Base-by-base conservation (phyloP, 1,140 invertebrate genomes). In the Bombus soroeensis region DNA sequence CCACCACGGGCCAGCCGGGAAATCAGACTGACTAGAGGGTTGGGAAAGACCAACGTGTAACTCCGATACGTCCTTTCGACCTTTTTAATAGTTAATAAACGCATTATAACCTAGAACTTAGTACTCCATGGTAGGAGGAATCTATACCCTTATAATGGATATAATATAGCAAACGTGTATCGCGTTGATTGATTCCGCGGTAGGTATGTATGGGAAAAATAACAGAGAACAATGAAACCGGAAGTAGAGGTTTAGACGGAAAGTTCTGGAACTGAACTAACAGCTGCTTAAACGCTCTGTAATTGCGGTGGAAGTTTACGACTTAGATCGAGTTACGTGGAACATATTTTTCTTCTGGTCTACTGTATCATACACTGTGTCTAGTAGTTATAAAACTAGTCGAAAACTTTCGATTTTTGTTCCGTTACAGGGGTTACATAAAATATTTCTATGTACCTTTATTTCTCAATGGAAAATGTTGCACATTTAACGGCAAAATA, bases 21-120 rank as follows among this genome's bases (percentile, higher is more conserved):
- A 76, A 53, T 80, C 68, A 83, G 90, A 91, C 90, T 91, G 90
- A 71, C 72, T 41, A 39, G 15, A 37, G 37, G 3, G 13, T 9
- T 59, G 43, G 22, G 9, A 28, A 32, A 22, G 25, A 1, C n/a
- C 43, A 59, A 39, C 15, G 32, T 47, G 37, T 32, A 64, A 80
- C 57, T 37, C 2, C 2, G 64, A 25, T 62, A 64, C 28, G 90
- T 83, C 80, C 88, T 85, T 86, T 85, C 34, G 88, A 91, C 87
- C 92, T 91, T 83, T 92, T 73, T 87, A 91, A 78, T 93, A 86
- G 43, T 93, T 91, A 79, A 92, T 41, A 15, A 83, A 85, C 59
- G 37, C 75, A 41, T 0, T 59, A 10, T 9, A 37, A 18, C 10
- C 3, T 37, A 37, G 25, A 57, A 22, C 34, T 13, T 28, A 70